Conservation (phyloP, 1,140 invertebrate genomes). For the Solenopsis fugax region DNA sequence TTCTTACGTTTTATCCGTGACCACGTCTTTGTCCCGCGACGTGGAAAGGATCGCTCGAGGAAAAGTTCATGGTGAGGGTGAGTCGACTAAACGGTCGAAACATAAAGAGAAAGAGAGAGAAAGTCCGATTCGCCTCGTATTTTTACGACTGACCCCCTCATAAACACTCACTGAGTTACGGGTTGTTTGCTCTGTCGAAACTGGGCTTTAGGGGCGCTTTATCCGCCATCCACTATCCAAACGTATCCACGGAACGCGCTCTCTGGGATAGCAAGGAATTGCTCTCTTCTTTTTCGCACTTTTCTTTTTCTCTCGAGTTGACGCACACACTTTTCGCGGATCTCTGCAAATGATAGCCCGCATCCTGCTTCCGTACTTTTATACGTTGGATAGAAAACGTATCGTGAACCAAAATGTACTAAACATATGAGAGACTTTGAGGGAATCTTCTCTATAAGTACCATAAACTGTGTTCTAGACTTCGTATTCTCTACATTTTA, state of each 20-base stretch:
- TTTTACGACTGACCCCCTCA: conserved; percentile 84
- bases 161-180: conserved; percentile 85
- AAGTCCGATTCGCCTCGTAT: conserved; percentile 78
- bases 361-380: conserved; percentile 35
- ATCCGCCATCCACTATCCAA: conserved; percentile 62
- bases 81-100: conserved; percentile 65
- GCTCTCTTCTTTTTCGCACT: conserved; percentile 5
- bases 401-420: conserved; percentile 40
- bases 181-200: conserved; percentile 83
- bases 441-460: conserved; percentile 15
- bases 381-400: conserved; percentile 34
- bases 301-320: not conserved
- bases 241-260: conserved; percentile 59
- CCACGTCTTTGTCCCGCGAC: conserved; percentile 70
- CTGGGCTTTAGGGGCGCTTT: conserved; percentile 80
- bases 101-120: conserved; percentile 32
- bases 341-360: conserved; percentile 61
- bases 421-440: conserved; percentile 22
- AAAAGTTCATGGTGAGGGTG: conserved; percentile 64
- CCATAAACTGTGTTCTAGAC: not conserved
- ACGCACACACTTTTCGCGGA: conserved; percentile 8
- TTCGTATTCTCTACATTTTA: not conserved
- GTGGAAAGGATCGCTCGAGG: conserved; percentile 48
- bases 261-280: conserved; percentile 48
- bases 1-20: conserved; percentile 57